Percentiles rank a stretch among this genome's conserved stretches.
These are phyloP conservation scores for Rhegmatorhina hoffmannsi DNA, from an alignment of 2,113 vertebrate genomes.

Conservation along the genomic window DNA sequence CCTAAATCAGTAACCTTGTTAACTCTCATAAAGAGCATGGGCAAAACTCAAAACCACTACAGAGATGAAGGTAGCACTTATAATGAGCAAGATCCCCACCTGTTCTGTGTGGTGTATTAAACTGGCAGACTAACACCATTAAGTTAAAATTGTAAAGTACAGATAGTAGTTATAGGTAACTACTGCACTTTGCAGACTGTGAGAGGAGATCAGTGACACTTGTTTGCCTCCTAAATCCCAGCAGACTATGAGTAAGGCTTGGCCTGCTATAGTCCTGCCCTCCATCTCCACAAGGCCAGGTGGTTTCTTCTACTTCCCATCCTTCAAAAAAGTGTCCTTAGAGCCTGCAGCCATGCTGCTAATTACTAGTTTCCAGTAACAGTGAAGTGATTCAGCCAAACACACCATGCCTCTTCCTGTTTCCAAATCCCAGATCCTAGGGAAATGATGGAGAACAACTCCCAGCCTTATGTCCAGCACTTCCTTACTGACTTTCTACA, in stretches of 20 bases:
- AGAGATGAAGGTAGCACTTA: neutral
- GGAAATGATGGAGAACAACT: neutral
- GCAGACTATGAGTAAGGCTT: accelerated
- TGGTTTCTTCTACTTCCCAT: neutral
- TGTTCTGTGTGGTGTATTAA: neutral
- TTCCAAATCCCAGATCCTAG: neutral
- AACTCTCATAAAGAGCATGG: neutral
- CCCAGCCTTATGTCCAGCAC: neutral
- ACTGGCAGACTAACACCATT: neutral
- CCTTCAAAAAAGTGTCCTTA: neutral
- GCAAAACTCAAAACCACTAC: neutral
- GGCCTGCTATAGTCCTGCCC: neutral
- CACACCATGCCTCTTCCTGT: neutral
- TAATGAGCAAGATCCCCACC: neutral
- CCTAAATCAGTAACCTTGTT: neutral
- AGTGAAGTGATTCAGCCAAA: neutral
- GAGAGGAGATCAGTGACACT: neutral
- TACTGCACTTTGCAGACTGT: neutral
- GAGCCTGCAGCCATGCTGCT: neutral
- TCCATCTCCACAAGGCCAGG: accelerated
- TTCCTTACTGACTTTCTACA: neutral
- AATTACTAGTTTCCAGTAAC: neutral
- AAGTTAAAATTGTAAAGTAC: neutral
- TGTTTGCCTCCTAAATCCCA: neutral
- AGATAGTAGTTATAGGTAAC: neutral